Percentiles rank a stretch among this genome's conserved stretches.
phyloP scores from a whole-genome alignment of 2,113 vertebrate genomes.

The Alethe diademata region DNA sequence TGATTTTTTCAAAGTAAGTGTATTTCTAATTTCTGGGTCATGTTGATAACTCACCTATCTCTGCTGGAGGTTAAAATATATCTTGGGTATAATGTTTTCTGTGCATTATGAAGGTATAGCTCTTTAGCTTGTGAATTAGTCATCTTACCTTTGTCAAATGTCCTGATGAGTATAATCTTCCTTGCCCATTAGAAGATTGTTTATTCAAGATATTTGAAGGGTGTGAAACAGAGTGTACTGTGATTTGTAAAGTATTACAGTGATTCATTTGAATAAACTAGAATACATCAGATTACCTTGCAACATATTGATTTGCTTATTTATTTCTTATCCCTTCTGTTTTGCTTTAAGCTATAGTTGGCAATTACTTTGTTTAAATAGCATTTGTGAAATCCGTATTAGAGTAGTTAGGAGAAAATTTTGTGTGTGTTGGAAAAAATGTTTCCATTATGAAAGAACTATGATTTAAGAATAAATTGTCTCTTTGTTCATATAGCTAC shows the following conservation, averaged over 20 bases:
- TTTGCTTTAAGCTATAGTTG: background rate
- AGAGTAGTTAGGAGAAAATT: slow-evolving; percentile 32
- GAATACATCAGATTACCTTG: background rate
- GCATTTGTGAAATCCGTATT: background rate
- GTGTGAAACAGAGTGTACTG: background rate
- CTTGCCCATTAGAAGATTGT: background rate
- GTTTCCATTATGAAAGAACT: background rate
- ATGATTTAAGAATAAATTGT: background rate
- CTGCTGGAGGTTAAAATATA: background rate
- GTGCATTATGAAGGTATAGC: background rate
- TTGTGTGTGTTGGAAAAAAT: background rate
- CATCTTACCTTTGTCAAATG: background rate
- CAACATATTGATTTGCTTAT: background rate
- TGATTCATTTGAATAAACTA: background rate
- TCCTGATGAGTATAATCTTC: background rate
- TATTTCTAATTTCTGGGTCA: background rate
- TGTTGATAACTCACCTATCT: background rate
- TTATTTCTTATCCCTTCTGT: background rate
- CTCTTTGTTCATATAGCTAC: background rate
- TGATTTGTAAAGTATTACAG: background rate
- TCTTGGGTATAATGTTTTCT: background rate
- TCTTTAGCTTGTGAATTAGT: background rate
- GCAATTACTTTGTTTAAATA: slow-evolving; percentile 36
- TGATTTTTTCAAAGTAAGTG: background rate
- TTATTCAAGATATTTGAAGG: background rate